A percentile compares a stretch with the other conserved stretches of the same genome.
Evolutionary conservation across 1,140 invertebrate genomes (phyloP).

Genomic region (Drosophila pachea): DNA sequence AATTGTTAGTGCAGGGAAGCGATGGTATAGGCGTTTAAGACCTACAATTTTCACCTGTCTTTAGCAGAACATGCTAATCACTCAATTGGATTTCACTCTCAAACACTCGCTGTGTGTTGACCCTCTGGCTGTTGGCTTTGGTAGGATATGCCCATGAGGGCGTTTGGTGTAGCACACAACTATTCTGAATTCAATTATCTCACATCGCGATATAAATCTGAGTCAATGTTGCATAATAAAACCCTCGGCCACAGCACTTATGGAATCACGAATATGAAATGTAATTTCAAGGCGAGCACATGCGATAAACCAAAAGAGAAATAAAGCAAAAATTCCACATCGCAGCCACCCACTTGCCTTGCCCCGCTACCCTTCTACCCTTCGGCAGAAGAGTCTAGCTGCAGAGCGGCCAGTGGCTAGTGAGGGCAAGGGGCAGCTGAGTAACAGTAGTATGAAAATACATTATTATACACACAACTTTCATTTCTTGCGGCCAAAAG

Average conservation of each 20-base stretch:
- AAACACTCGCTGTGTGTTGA: conserved; percentile 10
- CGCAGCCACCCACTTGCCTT: conserved; percentile 10
- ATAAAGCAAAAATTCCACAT: conserved; percentile 10
- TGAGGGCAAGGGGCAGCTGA: conserved; percentile 41
- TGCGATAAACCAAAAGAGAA: conserved; percentile 58
- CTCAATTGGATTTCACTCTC: conserved; percentile 31
- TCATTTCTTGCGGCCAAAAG: conserved; percentile 69
- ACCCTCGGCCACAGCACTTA: conserved; percentile 26
- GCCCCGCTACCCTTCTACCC: conserved; percentile 3
- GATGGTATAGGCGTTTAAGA: not conserved
- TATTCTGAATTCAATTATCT: conserved; percentile 43
- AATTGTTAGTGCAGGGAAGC: conserved; percentile 6
- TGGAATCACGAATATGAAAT: conserved; percentile 72
- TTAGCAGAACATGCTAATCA: conserved; percentile 60
- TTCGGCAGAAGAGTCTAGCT: conserved; percentile 5
- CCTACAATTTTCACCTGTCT: conserved; percentile 49
- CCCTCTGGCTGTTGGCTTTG: not conserved
- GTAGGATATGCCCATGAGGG: too few relatives aligned
- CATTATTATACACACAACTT: conserved; percentile 66
- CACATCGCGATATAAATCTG: conserved; percentile 48
- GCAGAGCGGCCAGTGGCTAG: not conserved
- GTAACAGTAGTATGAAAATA: conserved; percentile 73
- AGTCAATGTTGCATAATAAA: conserved; percentile 65
- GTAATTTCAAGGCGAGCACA: conserved; percentile 74
- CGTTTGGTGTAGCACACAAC: not conserved